phyloP scores from a whole-genome alignment of 2,888 invertebrate species.

The Serrognathus titanus region DNA sequence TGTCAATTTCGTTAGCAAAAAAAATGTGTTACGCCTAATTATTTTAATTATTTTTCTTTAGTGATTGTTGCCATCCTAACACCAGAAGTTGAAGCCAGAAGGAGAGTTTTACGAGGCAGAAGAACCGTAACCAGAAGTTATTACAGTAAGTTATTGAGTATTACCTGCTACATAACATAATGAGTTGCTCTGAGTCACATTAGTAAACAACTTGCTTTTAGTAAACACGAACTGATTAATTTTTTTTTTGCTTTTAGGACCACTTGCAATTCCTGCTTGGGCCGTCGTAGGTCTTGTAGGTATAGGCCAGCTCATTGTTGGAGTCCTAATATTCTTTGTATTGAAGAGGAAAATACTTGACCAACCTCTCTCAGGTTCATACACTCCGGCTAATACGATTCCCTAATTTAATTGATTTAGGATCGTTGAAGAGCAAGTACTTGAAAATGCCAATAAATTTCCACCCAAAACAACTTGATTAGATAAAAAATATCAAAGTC shows the following conservation, averaged over 20 bases:
- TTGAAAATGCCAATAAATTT: too few species aligned
- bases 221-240: too few species aligned
- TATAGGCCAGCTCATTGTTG: slow-evolving; percentile 13
- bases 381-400: slow-evolving; percentile 16
- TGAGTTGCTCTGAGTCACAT: background rate
- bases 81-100: slow-evolving; percentile 17
- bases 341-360: slow-evolving; percentile 14
- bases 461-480: too few species aligned
- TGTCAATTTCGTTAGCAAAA: background rate
- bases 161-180: background rate
- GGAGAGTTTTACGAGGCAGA: slow-evolving; percentile 17
- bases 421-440: too few species aligned
- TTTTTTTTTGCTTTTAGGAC: slow-evolving; percentile 14
- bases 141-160: slow-evolving; percentile 10
- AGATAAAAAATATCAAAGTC: too few species aligned
- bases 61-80: slow-evolving; percentile 15
- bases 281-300: slow-evolving; percentile 15
- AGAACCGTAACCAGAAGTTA: slow-evolving; percentile 16
- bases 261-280: slow-evolving; percentile 17
- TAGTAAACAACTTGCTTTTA: too few species aligned
- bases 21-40: background rate
- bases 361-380: slow-evolving; percentile 10
- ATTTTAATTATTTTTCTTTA: background rate
- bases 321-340: slow-evolving; percentile 11
- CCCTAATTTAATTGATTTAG: background rate